Base-by-base conservation (phyloP, 2,797 vertebrate species). In the Microcaecilia unicolor region DNA sequence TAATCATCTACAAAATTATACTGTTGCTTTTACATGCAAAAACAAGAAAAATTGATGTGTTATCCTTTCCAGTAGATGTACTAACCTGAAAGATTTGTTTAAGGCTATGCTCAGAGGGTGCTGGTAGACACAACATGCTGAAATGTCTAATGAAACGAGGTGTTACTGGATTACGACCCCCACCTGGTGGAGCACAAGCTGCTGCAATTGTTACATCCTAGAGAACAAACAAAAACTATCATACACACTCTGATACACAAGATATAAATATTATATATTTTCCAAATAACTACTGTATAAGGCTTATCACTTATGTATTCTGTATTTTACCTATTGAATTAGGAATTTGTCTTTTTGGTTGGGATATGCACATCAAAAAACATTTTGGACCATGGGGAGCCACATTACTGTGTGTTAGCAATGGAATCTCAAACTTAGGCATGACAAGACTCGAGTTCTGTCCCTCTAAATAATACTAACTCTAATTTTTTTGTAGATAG, bases 41-140 rank as follows among this genome's bases (percentile, higher is more conserved):
- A n/a, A n/a, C n/a, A n/a, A n/a, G n/a, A 14, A 21, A 11, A 18
- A 30, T 8, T 10, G 33, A 29, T 16, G 7, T 8, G 11, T 34
- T 32, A 37, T 47, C 17, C 35, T 13, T 12, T 10, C 26, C 5
- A 34, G 31, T 10, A 20, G 33, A 47, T 32, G 10, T 26, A 33
- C 45, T 78, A 39, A 89, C 87, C 74, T 83, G 83, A 64, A 93
- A 89, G 58, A 90, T 93, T 28, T 85, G 84, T 44, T 90, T 90
- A 36, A 89, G 81, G 57, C 81, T 87, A 34, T 86, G 77, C 23
- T 91, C 85, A 0, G 88, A 91, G 7, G 86, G 87, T 7, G 64
- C 81, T 5, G 89, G 87, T 30, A 91, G 76, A 52, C 84, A 92
- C 25, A 91, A 55, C 76, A 87, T 85, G 56, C 81, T 87, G 74